phyloP scores from a whole-genome alignment of 2,113 vertebrate genomes.

The Bubo bubo region DNA sequence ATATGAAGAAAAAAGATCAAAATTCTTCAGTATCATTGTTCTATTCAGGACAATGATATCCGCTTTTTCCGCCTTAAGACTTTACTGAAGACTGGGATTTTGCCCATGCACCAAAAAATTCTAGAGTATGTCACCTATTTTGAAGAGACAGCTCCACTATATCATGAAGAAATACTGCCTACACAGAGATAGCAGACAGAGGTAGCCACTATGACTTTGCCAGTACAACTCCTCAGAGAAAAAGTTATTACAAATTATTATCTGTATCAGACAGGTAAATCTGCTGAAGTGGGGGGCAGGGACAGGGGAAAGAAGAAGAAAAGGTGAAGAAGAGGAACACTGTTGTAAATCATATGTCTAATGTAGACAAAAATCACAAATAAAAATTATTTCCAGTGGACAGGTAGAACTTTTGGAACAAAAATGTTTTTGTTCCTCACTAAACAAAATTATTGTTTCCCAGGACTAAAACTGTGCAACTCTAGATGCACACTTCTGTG shows the following conservation, averaged over 20 bases:
- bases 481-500: not conserved
- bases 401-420: not conserved
- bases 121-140: not conserved
- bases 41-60: not conserved
- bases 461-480: not conserved
- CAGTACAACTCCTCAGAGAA: not conserved
- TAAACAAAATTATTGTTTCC: not conserved
- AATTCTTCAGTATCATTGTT: not conserved
- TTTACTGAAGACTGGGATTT: not conserved
- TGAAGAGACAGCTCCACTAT: not conserved
- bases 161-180: not conserved
- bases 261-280: not conserved
- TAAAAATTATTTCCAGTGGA: not conserved
- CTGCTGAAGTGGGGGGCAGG: not conserved
- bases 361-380: not conserved
- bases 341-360: not conserved
- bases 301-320: not conserved
- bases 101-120: not conserved
- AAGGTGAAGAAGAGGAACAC: not conserved
- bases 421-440: not conserved
- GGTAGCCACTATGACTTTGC: not conserved
- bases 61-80: not conserved
- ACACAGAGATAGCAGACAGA: not conserved
- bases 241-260: not conserved
- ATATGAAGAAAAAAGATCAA: not conserved